Conservation (phyloP, 2,113 vertebrate species). For the Sylvilagus bachmani region DNA sequence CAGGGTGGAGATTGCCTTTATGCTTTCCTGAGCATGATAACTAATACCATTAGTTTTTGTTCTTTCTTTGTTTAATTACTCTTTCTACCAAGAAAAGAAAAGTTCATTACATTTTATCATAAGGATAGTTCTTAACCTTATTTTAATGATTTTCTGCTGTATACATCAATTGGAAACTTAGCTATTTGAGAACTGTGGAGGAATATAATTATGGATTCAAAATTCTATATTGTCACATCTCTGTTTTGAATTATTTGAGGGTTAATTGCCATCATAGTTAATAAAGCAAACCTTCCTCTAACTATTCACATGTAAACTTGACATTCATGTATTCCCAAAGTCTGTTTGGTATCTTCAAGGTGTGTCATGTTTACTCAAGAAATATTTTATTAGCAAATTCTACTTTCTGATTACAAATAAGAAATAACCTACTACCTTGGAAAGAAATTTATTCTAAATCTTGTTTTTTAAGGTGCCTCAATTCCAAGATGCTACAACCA, state of each 20-base stretch:
- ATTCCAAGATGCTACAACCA: no score
- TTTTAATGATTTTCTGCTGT: slow-evolving; percentile 35
- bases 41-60: background rate
- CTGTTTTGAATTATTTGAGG: background rate
- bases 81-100: background rate
- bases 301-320: background rate
- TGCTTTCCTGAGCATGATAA: background rate
- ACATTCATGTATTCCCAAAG: background rate
- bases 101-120: background rate
- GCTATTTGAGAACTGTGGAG: background rate
- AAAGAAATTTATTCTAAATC: background rate
- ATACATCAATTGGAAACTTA: background rate
- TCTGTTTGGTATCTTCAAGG: background rate
- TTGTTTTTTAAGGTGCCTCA: background rate
- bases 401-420: slow-evolving; percentile 12
- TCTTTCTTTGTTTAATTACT: background rate
- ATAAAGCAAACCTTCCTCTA: background rate
- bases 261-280: background rate
- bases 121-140: background rate
- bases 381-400: background rate
- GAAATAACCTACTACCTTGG: background rate
- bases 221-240: background rate
- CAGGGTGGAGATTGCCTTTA: background rate
- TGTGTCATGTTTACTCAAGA: slow-evolving; percentile 4
- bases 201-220: background rate